Evolutionary conservation across 2,888 invertebrate species (phyloP), one percentile per base, ranked within the genome.

Genomic region (Eubasilissa splendida): DNA sequence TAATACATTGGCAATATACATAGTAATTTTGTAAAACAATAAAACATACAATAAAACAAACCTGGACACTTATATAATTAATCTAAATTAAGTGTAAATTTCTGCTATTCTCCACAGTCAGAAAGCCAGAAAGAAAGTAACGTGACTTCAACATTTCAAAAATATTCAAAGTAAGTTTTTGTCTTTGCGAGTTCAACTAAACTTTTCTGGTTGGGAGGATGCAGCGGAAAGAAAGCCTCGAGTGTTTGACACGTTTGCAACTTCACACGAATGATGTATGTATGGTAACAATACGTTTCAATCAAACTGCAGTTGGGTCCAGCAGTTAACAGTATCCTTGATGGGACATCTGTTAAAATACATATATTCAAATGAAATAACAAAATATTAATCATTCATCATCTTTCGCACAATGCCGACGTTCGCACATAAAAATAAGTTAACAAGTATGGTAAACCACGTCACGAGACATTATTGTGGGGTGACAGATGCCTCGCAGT

Each of bases 291-390:
- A 42, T 5, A 42, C 4, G 42, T 42, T 31, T 76, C 76, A 76
- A 70, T 81, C 78, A 75, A 81, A 81, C 63, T 81, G 81, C 11
- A 81, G 78, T 60, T 76, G 78, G 60, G 76, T 81, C 81, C 81
- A 81, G 76, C 78, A 79, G 74, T 79, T 78, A n/a, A n/a, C n/a
- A n/a, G n/a, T n/a, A 70, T 81, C 81, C 56, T 78, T 81, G 53
- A 76, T 79, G n/a, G 58, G 81, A 79, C 78, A 81, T 79, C 81
- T 81, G 81, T 81, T 70, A 63, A 79, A 58, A 79, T 81, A 74
- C 42, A 42, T 42, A 42, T 31, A 74, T 76, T 63, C 14, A 78
- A 60, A 78, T 59, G n/a, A 73, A 73, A 59, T 52, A 59, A 59
- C 52, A 73, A 52, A 53, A 12, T 56, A 14, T 12, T 33, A 31